These are phyloP conservation scores for Trachythela sp. DNA, from an alignment of 64 coral and sea anemone species.

Conservation along the genomic window DNA sequence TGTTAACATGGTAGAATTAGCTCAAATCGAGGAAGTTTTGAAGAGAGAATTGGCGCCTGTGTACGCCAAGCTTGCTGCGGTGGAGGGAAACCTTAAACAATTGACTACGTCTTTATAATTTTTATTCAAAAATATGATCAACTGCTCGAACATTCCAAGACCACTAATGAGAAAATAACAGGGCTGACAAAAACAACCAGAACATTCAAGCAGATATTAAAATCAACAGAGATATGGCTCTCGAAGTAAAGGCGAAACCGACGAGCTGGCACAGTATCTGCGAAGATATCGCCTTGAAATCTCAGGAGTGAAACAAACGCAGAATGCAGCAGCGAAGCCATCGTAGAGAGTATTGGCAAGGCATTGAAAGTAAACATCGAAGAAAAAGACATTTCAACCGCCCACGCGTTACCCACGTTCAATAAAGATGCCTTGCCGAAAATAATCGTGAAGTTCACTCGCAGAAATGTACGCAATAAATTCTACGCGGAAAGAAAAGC, in stretches of 20 bases:
- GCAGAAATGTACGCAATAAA: background rate
- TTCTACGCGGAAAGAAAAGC: too few species aligned
- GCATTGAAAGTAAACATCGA: slow-evolving; percentile 18
- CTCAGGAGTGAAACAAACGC: background rate
- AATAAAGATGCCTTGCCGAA: background rate
- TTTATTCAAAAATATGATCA: too few species aligned
- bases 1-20: too few species aligned
- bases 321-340: background rate
- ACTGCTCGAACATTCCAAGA: too few species aligned
- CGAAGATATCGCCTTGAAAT: slow-evolving; percentile 3
- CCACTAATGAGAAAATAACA: too few species aligned
- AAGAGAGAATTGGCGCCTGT: too few species aligned
- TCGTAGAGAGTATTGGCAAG: slow-evolving; percentile 3
- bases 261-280: slow-evolving; percentile 10
- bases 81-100: too few species aligned
- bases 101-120: too few species aligned
- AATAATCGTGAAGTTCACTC: slow-evolving; percentile 31
- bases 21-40: too few species aligned
- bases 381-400: slow-evolving; percentile 27
- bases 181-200: too few species aligned
- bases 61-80: too few species aligned
- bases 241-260: background rate
- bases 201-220: too few species aligned
- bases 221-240: background rate
- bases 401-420: background rate